Conservation (phyloP, 2,797 vertebrate genomes). For the Rhinella marina region DNA sequence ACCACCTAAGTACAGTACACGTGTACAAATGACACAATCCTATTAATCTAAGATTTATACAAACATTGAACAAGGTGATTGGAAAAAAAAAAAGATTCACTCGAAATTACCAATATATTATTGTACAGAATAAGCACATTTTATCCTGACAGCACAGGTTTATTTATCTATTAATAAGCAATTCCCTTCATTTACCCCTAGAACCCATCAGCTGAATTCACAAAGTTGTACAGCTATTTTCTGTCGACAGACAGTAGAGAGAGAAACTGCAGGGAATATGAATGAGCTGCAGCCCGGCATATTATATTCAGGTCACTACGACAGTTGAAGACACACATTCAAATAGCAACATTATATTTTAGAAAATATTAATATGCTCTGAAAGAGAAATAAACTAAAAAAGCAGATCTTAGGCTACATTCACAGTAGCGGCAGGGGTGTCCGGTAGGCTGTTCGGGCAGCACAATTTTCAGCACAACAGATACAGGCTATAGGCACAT, state of each 20-base stretch:
- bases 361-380: not conserved
- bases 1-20: not conserved
- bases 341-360: not conserved
- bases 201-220: not conserved
- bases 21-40: not conserved
- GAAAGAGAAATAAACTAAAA: not conserved
- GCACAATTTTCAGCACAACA: too few species aligned
- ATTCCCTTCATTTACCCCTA: not conserved
- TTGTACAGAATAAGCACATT: not conserved
- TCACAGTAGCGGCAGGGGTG: too few species aligned
- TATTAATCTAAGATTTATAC: constrained; percentile 1
- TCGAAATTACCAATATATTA: not conserved
- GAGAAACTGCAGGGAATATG: not conserved
- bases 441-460: too few species aligned
- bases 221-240: not conserved
- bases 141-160: not conserved
- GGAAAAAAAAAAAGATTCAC: not conserved
- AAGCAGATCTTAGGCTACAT: not conserved
- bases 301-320: not conserved
- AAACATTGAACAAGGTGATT: not conserved
- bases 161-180: not conserved
- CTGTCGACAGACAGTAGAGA: not conserved
- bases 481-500: too few species aligned
- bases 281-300: not conserved
- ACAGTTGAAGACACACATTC: not conserved